Percentiles rank a stretch among this genome's conserved stretches.
Evolutionary conservation across 1,140 invertebrate species (phyloP).

Genomic region (Panagrolaimus sp.): DNA sequence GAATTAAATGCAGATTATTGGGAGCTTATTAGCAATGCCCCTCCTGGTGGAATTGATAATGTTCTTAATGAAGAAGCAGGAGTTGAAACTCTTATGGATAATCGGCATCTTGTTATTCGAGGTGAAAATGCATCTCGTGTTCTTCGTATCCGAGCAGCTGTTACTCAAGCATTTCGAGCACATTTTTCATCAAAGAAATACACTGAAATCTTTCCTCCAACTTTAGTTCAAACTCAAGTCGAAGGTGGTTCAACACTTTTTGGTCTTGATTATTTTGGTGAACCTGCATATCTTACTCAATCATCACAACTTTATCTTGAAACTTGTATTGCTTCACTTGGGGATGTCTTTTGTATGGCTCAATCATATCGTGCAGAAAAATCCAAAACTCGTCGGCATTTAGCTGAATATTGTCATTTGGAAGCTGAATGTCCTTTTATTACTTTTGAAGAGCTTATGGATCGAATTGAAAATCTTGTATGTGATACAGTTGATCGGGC

Average conservation of each 20-base stretch:
- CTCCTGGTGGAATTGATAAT: slow-evolving; percentile 91
- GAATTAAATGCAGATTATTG: slow-evolving; percentile 90
- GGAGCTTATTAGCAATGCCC: slow-evolving; percentile 81
- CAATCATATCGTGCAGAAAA: slow-evolving; percentile 96
- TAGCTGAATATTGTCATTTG: slow-evolving; percentile 93
- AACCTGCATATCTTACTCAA: slow-evolving; percentile 84
- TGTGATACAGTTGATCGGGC: slow-evolving; percentile 91
- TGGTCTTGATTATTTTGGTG: slow-evolving; percentile 88
- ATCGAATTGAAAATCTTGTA: slow-evolving; percentile 84
- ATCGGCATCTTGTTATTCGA: slow-evolving; percentile 95
- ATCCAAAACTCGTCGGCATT: slow-evolving; percentile 87
- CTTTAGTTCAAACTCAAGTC: slow-evolving; percentile 76
- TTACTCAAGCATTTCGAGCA: slow-evolving; percentile 83
- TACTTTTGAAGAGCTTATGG: slow-evolving; percentile 80
- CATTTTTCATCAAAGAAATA: slow-evolving; percentile 82
- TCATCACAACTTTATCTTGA: slow-evolving; percentile 98
- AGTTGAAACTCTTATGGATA: slow-evolving; percentile 93
- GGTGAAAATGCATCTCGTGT: slow-evolving; percentile 92
- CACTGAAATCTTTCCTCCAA: slow-evolving; percentile 82
- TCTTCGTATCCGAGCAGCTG: slow-evolving; percentile 77
- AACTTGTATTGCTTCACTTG: slow-evolving; percentile 85
- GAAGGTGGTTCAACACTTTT: slow-evolving; percentile 98
- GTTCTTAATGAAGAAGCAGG: slow-evolving; percentile 89
- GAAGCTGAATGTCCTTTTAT: slow-evolving; percentile 96
- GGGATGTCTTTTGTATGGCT: slow-evolving; percentile 93